Conservation (phyloP, 2,888 invertebrate genomes). For the Papilio gigon region DNA sequence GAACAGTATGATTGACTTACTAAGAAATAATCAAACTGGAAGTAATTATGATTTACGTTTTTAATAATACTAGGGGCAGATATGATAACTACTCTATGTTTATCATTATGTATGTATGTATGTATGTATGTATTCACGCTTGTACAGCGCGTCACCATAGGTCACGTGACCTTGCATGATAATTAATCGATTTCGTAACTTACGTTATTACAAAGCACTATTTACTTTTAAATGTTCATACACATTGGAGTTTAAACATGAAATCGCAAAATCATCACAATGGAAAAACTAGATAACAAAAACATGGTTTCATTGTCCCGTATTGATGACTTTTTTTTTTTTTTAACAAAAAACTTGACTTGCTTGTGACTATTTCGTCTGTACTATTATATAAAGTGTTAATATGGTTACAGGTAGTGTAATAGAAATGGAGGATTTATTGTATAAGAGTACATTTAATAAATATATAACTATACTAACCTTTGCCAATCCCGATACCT, state of each 20-base stretch:
- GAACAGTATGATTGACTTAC: background rate
- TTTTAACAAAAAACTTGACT: background rate
- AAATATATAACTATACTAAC: conserved; percentile 72
- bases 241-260: background rate
- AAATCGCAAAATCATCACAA: background rate
- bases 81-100: background rate
- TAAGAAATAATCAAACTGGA: background rate
- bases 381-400: no score
- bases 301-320: background rate
- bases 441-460: no score
- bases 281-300: background rate
- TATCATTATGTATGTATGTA: background rate
- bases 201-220: conserved; percentile 33
- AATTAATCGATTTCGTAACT: conserved; percentile 14
- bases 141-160: conserved; percentile 33
- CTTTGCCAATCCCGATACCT: conserved; percentile 88
- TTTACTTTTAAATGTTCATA: background rate
- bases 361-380: no score
- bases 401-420: no score
- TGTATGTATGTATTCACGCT: background rate
- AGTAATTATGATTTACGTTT: background rate
- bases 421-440: no score
- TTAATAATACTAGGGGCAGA: background rate
- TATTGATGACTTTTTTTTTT: background rate
- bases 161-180: conserved; percentile 37